These are phyloP conservation scores for Centropus unirufus DNA, from an alignment of 2,113 vertebrate species.

Conservation along the genomic window DNA sequence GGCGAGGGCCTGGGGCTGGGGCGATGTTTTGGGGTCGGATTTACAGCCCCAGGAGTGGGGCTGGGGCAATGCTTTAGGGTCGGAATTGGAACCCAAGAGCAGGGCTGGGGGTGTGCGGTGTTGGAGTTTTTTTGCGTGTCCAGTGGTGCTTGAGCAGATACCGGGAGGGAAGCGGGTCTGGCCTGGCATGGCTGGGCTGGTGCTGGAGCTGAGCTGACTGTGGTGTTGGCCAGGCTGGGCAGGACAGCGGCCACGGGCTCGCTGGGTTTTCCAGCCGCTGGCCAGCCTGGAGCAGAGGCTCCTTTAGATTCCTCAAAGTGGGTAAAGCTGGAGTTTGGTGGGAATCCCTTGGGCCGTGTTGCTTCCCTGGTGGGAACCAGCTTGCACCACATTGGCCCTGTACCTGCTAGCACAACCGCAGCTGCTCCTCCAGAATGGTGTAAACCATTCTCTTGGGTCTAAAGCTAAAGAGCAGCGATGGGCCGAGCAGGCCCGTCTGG, in stretches of 20 bases:
- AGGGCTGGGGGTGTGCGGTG: not conserved
- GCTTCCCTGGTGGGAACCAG: not conserved
- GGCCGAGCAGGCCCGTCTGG: not conserved
- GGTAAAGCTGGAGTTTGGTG: not conserved
- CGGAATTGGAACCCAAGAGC: not conserved
- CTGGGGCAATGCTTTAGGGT: conserved; percentile 37
- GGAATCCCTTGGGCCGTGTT: not conserved
- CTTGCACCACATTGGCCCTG: not conserved
- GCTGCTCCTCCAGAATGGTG: not conserved
- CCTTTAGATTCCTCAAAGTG: not conserved
- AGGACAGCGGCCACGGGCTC: not conserved
- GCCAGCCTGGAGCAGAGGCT: too few relatives aligned
- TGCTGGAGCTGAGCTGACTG: too few relatives aligned
- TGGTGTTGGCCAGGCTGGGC: not conserved
- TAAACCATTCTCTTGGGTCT: not conserved
- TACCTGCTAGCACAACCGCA: not conserved
- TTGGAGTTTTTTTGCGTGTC: not conserved
- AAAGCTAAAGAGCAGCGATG: not conserved
- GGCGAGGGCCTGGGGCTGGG: not conserved
- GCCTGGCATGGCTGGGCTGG: not conserved
- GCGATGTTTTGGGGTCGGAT: conserved; percentile 35
- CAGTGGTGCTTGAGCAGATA: not conserved
- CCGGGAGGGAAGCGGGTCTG: not conserved
- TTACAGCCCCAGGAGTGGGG: not conserved
- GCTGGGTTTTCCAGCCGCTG: not conserved